These are phyloP conservation scores for Montipora sp. DNA, from an alignment of 64 coral and sea anemone species.

Conservation along the genomic window DNA sequence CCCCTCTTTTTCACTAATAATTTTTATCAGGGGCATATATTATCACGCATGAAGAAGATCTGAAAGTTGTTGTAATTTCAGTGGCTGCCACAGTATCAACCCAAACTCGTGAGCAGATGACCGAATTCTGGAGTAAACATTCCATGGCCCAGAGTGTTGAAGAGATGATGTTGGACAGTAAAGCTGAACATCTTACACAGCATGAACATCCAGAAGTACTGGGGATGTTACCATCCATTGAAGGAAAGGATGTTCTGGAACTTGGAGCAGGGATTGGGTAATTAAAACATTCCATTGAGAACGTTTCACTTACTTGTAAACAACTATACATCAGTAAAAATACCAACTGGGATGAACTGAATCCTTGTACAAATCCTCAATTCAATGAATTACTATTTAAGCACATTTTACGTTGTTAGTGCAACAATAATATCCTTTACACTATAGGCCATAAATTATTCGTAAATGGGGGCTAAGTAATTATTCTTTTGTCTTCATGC, in stretches of 20 bases:
- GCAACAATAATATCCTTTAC: too few relatives aligned
- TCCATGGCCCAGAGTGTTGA: conserved; percentile 75
- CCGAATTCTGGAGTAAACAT: conserved; percentile 81
- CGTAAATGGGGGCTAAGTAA: too few relatives aligned
- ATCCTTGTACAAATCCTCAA: too few relatives aligned
- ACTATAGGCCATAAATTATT: too few relatives aligned
- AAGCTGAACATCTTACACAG: conserved; percentile 67
- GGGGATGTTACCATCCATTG: conserved; percentile 55
- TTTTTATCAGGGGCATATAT: too few relatives aligned
- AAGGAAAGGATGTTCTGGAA: conserved; percentile 73
- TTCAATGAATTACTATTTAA: too few relatives aligned
- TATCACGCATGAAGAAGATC: neutral
- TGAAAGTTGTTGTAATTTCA: neutral
- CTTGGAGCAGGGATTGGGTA: conserved; percentile 92
- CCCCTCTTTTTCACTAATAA: too few relatives aligned
- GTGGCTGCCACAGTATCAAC: conserved; percentile 10
- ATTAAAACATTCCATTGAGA: neutral
- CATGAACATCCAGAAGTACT: conserved; percentile 84
- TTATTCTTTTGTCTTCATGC: too few relatives aligned
- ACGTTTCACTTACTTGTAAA: neutral
- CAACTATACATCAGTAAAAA: too few relatives aligned
- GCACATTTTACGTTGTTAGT: too few relatives aligned
- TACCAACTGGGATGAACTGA: too few relatives aligned
- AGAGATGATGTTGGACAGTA: conserved; percentile 87
- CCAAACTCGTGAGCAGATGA: conserved; percentile 69